phyloP scores from a whole-genome alignment of 2,888 invertebrate species.

The Pyrgus malvae region DNA sequence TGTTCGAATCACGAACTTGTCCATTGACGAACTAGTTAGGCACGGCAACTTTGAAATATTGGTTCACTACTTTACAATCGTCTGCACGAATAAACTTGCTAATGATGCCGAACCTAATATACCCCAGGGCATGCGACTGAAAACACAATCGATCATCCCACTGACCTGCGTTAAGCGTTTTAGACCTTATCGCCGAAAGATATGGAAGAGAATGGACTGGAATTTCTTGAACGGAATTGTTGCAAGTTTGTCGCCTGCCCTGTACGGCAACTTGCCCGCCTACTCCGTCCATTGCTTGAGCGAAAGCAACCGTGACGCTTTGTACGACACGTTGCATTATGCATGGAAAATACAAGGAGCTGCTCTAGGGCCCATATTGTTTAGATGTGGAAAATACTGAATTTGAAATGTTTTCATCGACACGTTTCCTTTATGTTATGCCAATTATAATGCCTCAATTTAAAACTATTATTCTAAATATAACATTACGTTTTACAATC shows the following conservation, averaged over 20 bases:
- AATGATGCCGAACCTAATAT: conserved; percentile 43
- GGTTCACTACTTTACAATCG: conserved; percentile 43
- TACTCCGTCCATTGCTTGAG: conserved; percentile 54
- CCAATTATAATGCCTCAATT: too few species aligned
- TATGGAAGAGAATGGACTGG: conserved; percentile 25
- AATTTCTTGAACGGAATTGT: conserved; percentile 1
- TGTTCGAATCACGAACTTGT: conserved; percentile 16
- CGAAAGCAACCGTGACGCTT: conserved; percentile 40
- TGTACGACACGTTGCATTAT: conserved; percentile 30
- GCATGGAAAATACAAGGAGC: conserved; percentile 32
- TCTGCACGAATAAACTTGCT: conserved; percentile 44
- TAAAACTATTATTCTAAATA: too few species aligned
- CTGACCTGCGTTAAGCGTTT: background rate
- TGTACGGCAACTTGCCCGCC: conserved; percentile 44
- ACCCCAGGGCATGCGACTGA: conserved; percentile 29
- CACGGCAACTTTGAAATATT: conserved; percentile 34
- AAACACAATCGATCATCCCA: conserved; percentile 24
- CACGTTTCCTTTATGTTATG: conserved; percentile 3
- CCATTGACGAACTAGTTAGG: conserved; percentile 27
- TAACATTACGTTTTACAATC: too few species aligned
- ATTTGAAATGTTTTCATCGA: background rate
- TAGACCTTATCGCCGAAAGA: conserved; percentile 8
- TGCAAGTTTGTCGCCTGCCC: conserved; percentile 31
- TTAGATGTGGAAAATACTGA: conserved; percentile 2
- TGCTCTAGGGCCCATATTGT: conserved; percentile 28